Evolutionary conservation across 2,888 invertebrate species (phyloP).

Genomic region (Nomada lathburiana): DNA sequence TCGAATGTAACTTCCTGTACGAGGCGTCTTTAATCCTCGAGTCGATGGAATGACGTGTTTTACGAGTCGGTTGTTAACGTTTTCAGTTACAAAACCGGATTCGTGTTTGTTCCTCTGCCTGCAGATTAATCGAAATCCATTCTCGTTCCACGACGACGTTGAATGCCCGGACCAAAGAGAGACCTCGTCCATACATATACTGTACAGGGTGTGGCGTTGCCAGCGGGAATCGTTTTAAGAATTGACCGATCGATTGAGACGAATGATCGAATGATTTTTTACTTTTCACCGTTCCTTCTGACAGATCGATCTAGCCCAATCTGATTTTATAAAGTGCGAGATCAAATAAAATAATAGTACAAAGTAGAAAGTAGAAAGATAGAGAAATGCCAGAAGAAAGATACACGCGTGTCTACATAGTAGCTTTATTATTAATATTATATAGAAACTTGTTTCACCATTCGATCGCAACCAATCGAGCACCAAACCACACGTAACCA

Average conservation of each 20-base stretch:
- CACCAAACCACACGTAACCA: background rate
- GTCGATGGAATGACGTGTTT: slow-evolving; percentile 40
- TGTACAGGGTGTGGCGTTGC: background rate
- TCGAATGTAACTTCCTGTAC: slow-evolving; percentile 46
- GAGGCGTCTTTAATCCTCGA: slow-evolving; percentile 36
- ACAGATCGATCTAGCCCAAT: background rate
- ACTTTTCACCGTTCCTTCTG: background rate
- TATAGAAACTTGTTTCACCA: no score
- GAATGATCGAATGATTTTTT: slow-evolving; percentile 3
- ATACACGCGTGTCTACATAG: no score
- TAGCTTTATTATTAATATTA: no score
- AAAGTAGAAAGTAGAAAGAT: no score
- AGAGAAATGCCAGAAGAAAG: no score
- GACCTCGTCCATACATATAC: background rate
- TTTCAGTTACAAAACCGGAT: slow-evolving; percentile 57
- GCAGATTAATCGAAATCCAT: slow-evolving; percentile 49
- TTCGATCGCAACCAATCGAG: no score
- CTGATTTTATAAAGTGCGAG: no score
- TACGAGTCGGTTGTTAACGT: slow-evolving; percentile 46
- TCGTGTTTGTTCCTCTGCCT: slow-evolving; percentile 37
- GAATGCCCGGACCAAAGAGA: background rate
- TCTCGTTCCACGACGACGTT: slow-evolving; percentile 6
- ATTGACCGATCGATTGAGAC: background rate
- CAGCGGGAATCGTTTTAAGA: background rate
- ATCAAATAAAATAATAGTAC: background rate